Base-by-base conservation (phyloP, 2,888 invertebrate genomes). In the Griposia aprilina region DNA sequence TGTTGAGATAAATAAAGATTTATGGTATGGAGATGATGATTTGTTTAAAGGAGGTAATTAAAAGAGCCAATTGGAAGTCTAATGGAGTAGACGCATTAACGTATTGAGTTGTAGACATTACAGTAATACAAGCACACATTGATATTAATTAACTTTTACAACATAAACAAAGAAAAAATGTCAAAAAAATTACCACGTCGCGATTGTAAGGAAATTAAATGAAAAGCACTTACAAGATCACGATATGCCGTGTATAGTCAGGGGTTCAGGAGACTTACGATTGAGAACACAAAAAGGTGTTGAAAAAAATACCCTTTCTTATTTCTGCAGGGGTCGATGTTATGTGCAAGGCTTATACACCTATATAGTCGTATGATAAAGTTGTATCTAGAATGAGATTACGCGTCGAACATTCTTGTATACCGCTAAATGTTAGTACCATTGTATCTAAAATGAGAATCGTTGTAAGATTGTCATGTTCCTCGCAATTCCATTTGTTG, bases 41-140 rank as follows among this genome's bases (percentile, higher is more conserved):
- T 90, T 90, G 88, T 88, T 89, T 87, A 81, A 81, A 88, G 86
- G 88, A 87, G 90, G 90, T 90, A 92, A 91, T 74, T 90, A 91
- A 90, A 92, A 91, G 85, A 85, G 80, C 87, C 82, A 83, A 84
- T 80, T 80, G 85, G 26, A 76, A 69, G 80, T 80, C 77, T 90
- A 89, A 91, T 91, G 88, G 90, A 81, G 81, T 65, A 62, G 63
- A 80, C 75, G 76, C 88, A 88, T 86, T 89, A 89, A 73, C 75
- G 57, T 84, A 86, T 87, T 88, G 87, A 78, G 66, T 63, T 72
- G 63, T 77, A 57, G 26, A 48, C 52, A 67, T 74, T 76, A 76
- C 36, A 72, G 59, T 76, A 72, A 69, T 65, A 62, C 73, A 50
- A 82, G 26, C 41, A 30, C 26, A 26, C 63, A 72, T 74, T 67